phyloP scores from a whole-genome alignment of 2,113 vertebrate species.

The Nycticebus coucang region DNA sequence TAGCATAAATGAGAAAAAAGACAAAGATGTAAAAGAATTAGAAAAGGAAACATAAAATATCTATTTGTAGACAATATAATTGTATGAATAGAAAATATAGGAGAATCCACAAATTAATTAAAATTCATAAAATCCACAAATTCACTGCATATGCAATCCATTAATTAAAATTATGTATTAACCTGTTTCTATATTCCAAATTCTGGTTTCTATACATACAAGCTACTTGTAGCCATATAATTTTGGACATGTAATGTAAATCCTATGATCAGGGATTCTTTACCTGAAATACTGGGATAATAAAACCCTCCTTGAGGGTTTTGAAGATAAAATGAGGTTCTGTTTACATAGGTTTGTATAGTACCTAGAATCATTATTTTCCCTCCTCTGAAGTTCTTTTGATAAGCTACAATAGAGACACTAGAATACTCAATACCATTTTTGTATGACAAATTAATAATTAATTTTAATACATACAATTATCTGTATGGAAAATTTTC shows the following conservation, averaged over 20 bases:
- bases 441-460: not conserved
- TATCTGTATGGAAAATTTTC: not conserved
- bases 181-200: not conserved
- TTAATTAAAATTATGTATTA: not conserved
- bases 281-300: not conserved
- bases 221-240: not conserved
- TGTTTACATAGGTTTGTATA: not conserved
- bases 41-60: too few species aligned
- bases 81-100: too few species aligned
- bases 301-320: not conserved
- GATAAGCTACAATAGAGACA: not conserved
- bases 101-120: too few species aligned
- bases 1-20: too few species aligned
- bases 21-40: too few species aligned
- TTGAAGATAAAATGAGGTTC: not conserved
- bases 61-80: too few species aligned
- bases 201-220: not conserved
- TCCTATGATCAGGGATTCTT: not conserved
- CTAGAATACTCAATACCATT: not conserved
- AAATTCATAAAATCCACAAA: not conserved
- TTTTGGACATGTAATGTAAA: not conserved
- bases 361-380: constrained; percentile 20
- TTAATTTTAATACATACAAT: not conserved
- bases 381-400: not conserved
- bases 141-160: not conserved